Evolutionary conservation across 2,888 invertebrate species (phyloP).

Genomic region (Synanthedon formicaeformis): DNA sequence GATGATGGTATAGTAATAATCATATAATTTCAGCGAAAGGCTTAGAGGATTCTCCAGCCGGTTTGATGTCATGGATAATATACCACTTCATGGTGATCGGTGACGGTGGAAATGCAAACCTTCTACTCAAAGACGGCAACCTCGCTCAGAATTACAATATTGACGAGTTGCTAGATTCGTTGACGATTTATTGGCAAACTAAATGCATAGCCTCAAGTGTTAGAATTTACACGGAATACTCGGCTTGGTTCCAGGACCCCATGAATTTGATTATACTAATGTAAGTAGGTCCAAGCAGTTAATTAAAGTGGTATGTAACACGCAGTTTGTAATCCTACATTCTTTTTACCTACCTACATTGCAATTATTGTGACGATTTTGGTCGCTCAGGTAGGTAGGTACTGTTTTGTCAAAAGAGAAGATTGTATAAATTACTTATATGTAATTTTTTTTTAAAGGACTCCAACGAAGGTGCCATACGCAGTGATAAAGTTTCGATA

Average conservation of each 20-base stretch:
- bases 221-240: conserved; percentile 74
- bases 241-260: conserved; percentile 13
- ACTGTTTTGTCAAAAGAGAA: too few relatives aligned
- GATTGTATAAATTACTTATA: neutral
- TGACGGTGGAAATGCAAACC: conserved; percentile 64
- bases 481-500: conserved; percentile 75
- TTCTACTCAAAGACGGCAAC: conserved; percentile 53
- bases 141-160: conserved; percentile 66
- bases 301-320: too few relatives aligned
- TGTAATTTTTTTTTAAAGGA: conserved; percentile 34
- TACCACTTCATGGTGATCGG: conserved; percentile 68
- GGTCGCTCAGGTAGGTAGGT: too few relatives aligned
- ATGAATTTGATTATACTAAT: neutral
- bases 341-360: too few relatives aligned
- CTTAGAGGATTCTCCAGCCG: conserved; percentile 77
- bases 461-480: conserved; percentile 71
- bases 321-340: too few relatives aligned
- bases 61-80: conserved; percentile 83
- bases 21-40: conserved; percentile 19
- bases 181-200: conserved; percentile 81
- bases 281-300: neutral
- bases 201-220: conserved; percentile 75
- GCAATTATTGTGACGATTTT: too few relatives aligned
- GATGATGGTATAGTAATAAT: neutral
- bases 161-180: conserved; percentile 76